Evolutionary conservation across 1,140 invertebrate genomes (phyloP), one percentile per base, ranked within the genome.

Genomic region (Micrasema longulum): DNA sequence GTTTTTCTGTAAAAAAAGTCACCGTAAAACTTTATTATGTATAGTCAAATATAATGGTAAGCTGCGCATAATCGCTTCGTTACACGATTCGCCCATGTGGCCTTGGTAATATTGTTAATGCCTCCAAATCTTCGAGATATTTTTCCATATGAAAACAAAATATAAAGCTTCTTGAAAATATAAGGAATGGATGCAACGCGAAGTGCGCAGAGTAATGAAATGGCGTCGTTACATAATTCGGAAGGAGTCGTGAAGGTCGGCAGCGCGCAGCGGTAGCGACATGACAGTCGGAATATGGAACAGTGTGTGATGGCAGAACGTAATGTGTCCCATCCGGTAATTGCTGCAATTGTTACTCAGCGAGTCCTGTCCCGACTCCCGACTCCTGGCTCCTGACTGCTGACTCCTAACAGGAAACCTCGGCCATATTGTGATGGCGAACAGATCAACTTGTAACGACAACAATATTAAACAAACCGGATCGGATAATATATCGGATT

Each of bases 301-400:
- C 65, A 68, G 47, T 48, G 22, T 14, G n/a, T 48, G 47, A 52
- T 43, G 36, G 67, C 53, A 38, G 67, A n/a, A 38, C 14, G 20
- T 69, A 69, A 69, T 69, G 41, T 31, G 53, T 69, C 23, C 55
- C 67, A 69, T 69, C 67, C 67, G 67, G 67, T 43, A 69, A 69
- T 69, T 69, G 53, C 67, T 60, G 67, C 67, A 69, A 69, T 69
- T 69, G 66, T 50, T 50, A 14, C 45, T 26, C 45, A 31, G 48
- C 35, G 47, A 68, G 23, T 47, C 50, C 48, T 55, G 65, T n/a
- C n/a, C n/a, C n/a, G n/a, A n/a, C n/a, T n/a, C n/a, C n/a, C n/a
- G n/a, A n/a, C n/a, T n/a, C n/a, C n/a, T n/a, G n/a, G n/a, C n/a
- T n/a, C n/a, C n/a, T n/a, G n/a, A n/a, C n/a, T n/a, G n/a, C n/a